Percentiles rank a stretch among this genome's conserved stretches.
phyloP scores from a whole-genome alignment of 2,113 vertebrate genomes.

The Fukomys damarensis region DNA sequence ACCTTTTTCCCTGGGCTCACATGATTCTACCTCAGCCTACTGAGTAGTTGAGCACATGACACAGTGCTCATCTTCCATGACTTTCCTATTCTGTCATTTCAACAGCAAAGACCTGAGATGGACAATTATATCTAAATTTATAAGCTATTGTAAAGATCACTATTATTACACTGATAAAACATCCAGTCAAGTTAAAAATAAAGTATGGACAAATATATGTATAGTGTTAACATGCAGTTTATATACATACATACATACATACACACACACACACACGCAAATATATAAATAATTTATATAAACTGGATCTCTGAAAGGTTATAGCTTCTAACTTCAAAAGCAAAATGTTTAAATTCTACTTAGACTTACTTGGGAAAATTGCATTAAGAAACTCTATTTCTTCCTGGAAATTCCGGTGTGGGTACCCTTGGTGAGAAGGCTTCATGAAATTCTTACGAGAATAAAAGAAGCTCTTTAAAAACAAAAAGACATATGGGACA shows the following conservation, averaged over 20 bases:
- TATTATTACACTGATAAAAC: background rate
- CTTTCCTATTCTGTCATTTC: background rate
- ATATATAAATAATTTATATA: background rate
- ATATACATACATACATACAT: background rate
- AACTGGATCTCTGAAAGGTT: background rate
- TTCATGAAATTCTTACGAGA: conserved; percentile 99
- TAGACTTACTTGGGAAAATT: conserved; percentile 97
- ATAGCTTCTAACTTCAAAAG: background rate
- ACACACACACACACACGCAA: background rate
- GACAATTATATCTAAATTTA: background rate
- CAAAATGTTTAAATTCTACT: conserved; percentile 18
- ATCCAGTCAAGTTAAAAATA: background rate
- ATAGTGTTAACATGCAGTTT: background rate
- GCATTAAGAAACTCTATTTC: conserved; percentile 99
- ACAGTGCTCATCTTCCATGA: background rate
- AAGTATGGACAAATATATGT: background rate
- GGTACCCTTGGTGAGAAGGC: conserved; percentile 99
- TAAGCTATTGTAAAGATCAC: background rate
- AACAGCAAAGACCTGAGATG: background rate
- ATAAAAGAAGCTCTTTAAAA: conserved; percentile 98
- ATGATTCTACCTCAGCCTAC: background rate
- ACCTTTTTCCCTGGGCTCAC: background rate
- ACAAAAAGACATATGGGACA: background rate
- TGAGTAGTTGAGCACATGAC: background rate
- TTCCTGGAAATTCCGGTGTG: conserved; percentile 99